Conservation (phyloP, 2,888 invertebrate genomes). For the Macrostomum cliftonense region DNA sequence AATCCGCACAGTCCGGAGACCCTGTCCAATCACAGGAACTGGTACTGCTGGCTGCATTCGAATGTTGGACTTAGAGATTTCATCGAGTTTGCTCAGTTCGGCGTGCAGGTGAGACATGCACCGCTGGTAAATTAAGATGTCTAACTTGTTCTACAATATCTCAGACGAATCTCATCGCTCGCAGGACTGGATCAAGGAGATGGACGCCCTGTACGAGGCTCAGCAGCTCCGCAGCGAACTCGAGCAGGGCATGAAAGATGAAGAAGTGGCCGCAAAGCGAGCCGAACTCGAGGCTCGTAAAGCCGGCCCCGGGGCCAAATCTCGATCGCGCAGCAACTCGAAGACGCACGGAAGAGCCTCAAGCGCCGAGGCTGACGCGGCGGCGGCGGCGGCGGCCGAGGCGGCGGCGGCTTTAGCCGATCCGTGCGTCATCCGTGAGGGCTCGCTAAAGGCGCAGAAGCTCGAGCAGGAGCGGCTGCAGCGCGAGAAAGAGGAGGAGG, state of each 20-base stretch:
- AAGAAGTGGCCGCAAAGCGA: conserved; percentile 17
- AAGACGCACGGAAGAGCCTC: background rate
- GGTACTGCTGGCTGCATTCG: conserved; percentile 31
- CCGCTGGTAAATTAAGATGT: too few relatives aligned
- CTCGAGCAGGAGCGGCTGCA: conserved; percentile 24
- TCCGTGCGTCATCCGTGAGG: conserved; percentile 20
- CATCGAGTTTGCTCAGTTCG: conserved; percentile 21
- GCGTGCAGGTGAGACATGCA: too few relatives aligned
- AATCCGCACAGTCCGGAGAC: conserved; percentile 24
- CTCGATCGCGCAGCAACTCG: conserved; percentile 2
- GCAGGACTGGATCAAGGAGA: conserved; percentile 27
- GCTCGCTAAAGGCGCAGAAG: conserved; percentile 30
- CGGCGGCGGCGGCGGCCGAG: background rate
- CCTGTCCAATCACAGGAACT: conserved; percentile 24
- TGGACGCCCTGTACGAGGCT: conserved; percentile 34
- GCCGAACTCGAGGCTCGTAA: conserved; percentile 1
- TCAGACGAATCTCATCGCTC: too few relatives aligned
- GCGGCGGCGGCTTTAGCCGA: conserved; percentile 13
- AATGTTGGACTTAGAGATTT: conserved; percentile 37
- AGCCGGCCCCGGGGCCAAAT: background rate
- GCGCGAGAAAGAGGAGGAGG: conserved; percentile 29
- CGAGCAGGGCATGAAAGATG: conserved; percentile 20
- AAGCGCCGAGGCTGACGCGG: background rate
- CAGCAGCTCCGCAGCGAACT: conserved; percentile 25
- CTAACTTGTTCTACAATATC: too few relatives aligned